Base-by-base conservation (phyloP, 2,113 vertebrate species). In the Oryzias woworae region DNA sequence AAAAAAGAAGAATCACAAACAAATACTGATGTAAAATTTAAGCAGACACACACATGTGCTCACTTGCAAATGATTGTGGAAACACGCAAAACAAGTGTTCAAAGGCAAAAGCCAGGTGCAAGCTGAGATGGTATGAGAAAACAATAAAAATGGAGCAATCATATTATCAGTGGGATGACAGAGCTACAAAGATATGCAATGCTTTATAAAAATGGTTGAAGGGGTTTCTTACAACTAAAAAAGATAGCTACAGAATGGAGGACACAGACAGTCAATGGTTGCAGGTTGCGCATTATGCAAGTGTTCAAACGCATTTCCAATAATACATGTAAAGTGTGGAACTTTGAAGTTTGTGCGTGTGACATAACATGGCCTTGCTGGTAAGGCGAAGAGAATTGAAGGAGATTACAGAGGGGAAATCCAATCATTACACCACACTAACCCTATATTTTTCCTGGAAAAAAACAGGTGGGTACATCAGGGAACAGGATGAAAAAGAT, bases 331-430 rank as follows among this genome's bases (percentile, higher is more conserved):
- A 20, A 10, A 60, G 26, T 26, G 41, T 64, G 41, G n/a, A 26
- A 14, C 3, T 78, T 16, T 59, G 43, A 15, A 22, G 53, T 73
- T 53, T 48, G 57, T 45, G 8, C 14, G 43, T 56, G 22, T 10
- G 65, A 45, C 54, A 77, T 73, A 64, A 69, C 76, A 71, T 57
- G 15, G 73, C 58, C 72, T 69, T 65, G 81, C 60, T 82, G 74
- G 74, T 69, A 83, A 82, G 77, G 83, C 74, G 62, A 82, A 85
- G 83, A 88, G 85, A 85, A 86, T 84, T 80, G 69, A 78, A 70
- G 79, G 71, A 91, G 91, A 92, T 92, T 92, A 92, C 88, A 91
- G 90, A 91, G 89, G 53, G 91, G 86, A 85, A 89, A 89, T 87
- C 50, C 75, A 15, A 89, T 91, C 87, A 91, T 90, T 91, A 91